These are phyloP conservation scores for Smittia aterrima DNA, from an alignment of 2,888 invertebrate species.

Conservation along the genomic window DNA sequence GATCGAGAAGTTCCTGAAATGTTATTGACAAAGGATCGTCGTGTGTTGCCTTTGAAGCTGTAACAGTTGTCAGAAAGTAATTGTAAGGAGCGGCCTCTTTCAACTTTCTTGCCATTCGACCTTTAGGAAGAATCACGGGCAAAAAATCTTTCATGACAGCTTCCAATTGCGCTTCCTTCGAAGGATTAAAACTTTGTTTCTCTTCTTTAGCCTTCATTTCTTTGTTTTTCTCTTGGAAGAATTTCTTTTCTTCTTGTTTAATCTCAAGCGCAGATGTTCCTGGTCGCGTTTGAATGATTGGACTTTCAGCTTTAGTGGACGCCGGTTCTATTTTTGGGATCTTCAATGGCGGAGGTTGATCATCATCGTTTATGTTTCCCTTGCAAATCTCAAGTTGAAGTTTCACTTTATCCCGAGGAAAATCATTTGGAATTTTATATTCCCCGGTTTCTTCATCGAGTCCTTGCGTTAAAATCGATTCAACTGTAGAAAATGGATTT, in stretches of 20 bases:
- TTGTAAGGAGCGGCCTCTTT: constrained; percentile 68
- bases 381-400: constrained; percentile 62
- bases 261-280: background rate
- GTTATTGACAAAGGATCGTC: constrained; percentile 66
- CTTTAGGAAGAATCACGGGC: constrained; percentile 59
- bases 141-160: constrained; percentile 52
- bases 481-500: constrained; percentile 58
- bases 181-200: background rate
- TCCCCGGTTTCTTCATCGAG: constrained; percentile 51
- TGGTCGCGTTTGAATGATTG: background rate
- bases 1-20: constrained; percentile 72
- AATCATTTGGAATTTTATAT: constrained; percentile 59
- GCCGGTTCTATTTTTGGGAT: constrained; percentile 47
- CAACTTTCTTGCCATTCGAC: constrained; percentile 66
- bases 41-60: constrained; percentile 63
- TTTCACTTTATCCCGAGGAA: constrained; percentile 58
- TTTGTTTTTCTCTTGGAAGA: constrained; percentile 13
- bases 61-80: constrained; percentile 72
- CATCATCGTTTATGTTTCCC: constrained; percentile 43
- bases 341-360: constrained; percentile 49
- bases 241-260: constrained; percentile 41
- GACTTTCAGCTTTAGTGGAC: constrained; percentile 44
- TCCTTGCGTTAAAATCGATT: constrained; percentile 59
- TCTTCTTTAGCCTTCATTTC: too few species aligned
- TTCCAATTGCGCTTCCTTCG: constrained; percentile 44